These are phyloP conservation scores for Phaedon cochleariae DNA, from an alignment of 2,888 invertebrate genomes.

Conservation along the genomic window DNA sequence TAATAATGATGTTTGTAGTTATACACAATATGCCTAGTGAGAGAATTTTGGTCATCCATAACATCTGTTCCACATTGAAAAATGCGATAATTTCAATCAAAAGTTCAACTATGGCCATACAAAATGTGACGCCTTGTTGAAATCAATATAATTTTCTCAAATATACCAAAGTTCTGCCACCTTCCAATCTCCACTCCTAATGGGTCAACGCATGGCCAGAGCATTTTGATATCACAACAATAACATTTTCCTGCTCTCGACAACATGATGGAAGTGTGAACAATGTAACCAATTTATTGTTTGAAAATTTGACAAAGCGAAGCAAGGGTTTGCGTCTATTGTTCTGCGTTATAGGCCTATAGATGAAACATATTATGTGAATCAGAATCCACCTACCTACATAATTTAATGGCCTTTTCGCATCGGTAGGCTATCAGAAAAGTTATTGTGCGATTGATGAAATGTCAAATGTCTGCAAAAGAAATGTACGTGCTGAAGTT, in stretches of 20 bases:
- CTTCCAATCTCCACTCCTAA: not conserved
- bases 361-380: constrained; percentile 55
- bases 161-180: too few relatives aligned
- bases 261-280: constrained; percentile 43
- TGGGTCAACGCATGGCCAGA: not conserved
- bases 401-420: constrained; percentile 13
- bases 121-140: too few relatives aligned
- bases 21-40: too few relatives aligned
- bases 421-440: constrained; percentile 1
- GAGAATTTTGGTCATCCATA: too few relatives aligned
- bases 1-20: too few relatives aligned
- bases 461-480: not conserved
- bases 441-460: too few relatives aligned
- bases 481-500: too few relatives aligned
- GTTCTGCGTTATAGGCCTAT: constrained; percentile 47
- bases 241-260: constrained; percentile 32
- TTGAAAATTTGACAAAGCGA: constrained; percentile 51
- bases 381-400: constrained; percentile 43
- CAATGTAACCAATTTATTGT: constrained; percentile 57
- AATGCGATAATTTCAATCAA: too few relatives aligned
- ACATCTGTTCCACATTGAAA: too few relatives aligned
- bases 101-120: too few relatives aligned
- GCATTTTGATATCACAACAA: not conserved
- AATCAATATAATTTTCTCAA: too few relatives aligned
- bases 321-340: constrained; percentile 53